Conservation (phyloP, 2,113 vertebrate species). For the Fulica atra region DNA sequence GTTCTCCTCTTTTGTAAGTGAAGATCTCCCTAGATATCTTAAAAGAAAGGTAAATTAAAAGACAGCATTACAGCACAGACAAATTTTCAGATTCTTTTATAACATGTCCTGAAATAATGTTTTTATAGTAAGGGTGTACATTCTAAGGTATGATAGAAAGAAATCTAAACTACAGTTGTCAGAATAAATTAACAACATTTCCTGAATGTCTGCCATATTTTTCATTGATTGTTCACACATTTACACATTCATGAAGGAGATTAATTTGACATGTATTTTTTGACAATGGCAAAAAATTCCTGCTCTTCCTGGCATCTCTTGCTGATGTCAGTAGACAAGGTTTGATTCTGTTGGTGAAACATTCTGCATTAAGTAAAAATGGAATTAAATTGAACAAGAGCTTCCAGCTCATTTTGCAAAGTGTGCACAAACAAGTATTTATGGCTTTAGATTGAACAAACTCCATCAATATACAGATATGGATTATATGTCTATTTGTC, state of each 20-base stretch:
- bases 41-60: background rate
- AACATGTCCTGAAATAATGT: background rate
- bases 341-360: background rate
- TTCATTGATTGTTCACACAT: background rate
- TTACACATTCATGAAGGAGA: background rate
- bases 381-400: background rate
- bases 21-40: background rate
- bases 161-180: background rate
- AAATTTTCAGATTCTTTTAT: background rate
- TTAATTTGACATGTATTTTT: background rate
- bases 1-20: background rate
- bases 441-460: background rate
- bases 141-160: background rate
- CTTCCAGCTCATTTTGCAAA: background rate
- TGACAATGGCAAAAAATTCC: background rate
- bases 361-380: accelerated
- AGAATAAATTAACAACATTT: background rate
- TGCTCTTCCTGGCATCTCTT: background rate
- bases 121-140: background rate
- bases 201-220: accelerated
- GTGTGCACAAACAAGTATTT: background rate
- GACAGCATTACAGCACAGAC: accelerated
- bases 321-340: background rate
- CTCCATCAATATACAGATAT: background rate
- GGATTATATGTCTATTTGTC: background rate